These are phyloP conservation scores for Subanguina moxae DNA, from an alignment of 1,140 invertebrate genomes.

Conservation along the genomic window DNA sequence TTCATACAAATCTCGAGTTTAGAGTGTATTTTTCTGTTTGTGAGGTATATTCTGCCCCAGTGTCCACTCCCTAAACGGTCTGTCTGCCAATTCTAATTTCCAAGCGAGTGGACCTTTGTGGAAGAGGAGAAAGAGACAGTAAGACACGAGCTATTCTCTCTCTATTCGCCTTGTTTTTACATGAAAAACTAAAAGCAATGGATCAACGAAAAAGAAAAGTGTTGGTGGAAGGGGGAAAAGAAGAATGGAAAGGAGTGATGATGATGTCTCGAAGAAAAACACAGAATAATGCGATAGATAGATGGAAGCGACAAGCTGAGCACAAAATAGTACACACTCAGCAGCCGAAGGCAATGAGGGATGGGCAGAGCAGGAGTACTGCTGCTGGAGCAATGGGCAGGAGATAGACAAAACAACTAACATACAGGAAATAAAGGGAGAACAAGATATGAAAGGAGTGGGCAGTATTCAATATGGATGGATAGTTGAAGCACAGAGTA, in stretches of 20 bases:
- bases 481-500: background rate
- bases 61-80: too few species aligned
- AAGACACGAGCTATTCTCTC: slow-evolving; percentile 11
- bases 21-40: background rate
- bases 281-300: slow-evolving; percentile 1
- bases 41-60: background rate
- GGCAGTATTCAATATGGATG: background rate
- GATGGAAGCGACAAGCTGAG: slow-evolving; percentile 1
- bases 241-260: slow-evolving; percentile 11
- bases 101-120: slow-evolving; percentile 5
- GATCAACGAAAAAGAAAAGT: slow-evolving; percentile 14
- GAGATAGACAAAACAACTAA: slow-evolving; percentile 9
- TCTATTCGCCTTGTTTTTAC: slow-evolving; percentile 9
- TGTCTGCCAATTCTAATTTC: background rate
- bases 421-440: background rate
- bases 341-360: background rate
- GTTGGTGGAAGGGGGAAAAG: slow-evolving; percentile 18
- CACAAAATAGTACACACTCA: slow-evolving; percentile 8
- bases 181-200: slow-evolving; percentile 17
- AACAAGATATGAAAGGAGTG: background rate
- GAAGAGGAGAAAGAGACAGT: background rate
- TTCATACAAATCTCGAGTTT: background rate
- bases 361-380: slow-evolving; percentile 1
- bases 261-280: slow-evolving; percentile 10
- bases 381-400: slow-evolving; percentile 2